Evolutionary conservation across 2,888 invertebrate species (phyloP), one percentile per base, ranked within the genome.

Genomic region (Phalangium opilio): DNA sequence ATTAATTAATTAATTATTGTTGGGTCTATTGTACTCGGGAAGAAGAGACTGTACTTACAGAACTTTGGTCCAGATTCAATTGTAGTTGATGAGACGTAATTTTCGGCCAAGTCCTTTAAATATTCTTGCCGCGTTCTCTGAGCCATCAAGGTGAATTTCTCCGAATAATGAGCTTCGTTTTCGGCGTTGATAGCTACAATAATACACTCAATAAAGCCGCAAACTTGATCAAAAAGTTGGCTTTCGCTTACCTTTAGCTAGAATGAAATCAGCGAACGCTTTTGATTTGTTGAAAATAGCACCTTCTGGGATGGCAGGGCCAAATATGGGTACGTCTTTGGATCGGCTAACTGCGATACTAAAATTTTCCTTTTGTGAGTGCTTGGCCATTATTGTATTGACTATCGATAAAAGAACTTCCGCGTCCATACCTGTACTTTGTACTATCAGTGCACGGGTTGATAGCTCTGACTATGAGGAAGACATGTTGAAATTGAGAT

Each of bases 401-500:
- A n/a, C n/a, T n/a, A n/a, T n/a, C n/a, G n/a, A n/a, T n/a, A n/a
- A n/a, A n/a, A n/a, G n/a, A n/a, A n/a, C n/a, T n/a, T n/a, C n/a
- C n/a, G 27, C 35, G 32, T 17, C 46, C 62, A 56, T 60, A 75
- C 75, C 82, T 83, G 70, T 93, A 93, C 62, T 82, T 81, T 1
- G 89, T 86, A 64, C 83, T 83, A 53, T 89, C 89, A 5, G 87
- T 79, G 67, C 89, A 89, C 3, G 91, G 90, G 67, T 89, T 85
- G 48, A 84, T 76, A 3, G 79, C 89, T 59, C 82, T 74, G 8
- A 95, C 84, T 45, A 95, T 79, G 57, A 95, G 83, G 68, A 95
- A 95, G 32, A 95, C 93, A 68, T 95, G 95, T 67, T 95, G 95
- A 69, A 95, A 95, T 67, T 95, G 93, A 43, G 91, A 93, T 49